Conservation (phyloP, 2,888 invertebrate genomes). For the Rhopalosiphum nymphaeae region DNA sequence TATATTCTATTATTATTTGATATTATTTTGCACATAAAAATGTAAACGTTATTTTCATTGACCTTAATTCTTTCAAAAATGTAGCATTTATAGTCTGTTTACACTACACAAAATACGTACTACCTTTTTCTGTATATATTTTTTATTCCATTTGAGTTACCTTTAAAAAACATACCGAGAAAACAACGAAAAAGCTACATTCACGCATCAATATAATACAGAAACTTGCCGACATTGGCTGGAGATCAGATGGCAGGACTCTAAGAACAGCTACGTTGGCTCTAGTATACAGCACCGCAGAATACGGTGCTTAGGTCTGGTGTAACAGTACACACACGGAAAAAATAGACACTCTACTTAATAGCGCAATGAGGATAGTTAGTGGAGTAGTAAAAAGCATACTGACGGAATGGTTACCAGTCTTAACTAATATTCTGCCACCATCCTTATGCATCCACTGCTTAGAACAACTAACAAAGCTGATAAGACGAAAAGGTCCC, state of each 20-base stretch:
- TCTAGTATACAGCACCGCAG: conserved; percentile 6
- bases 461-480: neutral
- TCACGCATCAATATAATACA: conserved; percentile 9
- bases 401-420: neutral
- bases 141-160: neutral
- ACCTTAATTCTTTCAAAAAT: neutral
- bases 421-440: conserved; percentile 12
- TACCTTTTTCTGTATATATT: neutral
- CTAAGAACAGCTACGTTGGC: neutral
- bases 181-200: conserved; percentile 11
- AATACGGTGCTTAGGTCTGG: conserved; percentile 14
- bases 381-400: conserved; percentile 10
- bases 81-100: neutral
- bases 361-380: conserved; percentile 7
- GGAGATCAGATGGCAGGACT: neutral
- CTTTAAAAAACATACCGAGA: conserved; percentile 13
- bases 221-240: conserved; percentile 3
- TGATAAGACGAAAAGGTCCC: neutral
- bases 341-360: neutral
- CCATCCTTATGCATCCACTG: neutral
- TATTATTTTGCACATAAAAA: neutral
- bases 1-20: neutral
- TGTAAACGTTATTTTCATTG: neutral
- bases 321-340: conserved; percentile 15
- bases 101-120: neutral